Evolutionary conservation across 2,113 vertebrate species (phyloP).

Genomic region (Cyprinus carpio): DNA sequence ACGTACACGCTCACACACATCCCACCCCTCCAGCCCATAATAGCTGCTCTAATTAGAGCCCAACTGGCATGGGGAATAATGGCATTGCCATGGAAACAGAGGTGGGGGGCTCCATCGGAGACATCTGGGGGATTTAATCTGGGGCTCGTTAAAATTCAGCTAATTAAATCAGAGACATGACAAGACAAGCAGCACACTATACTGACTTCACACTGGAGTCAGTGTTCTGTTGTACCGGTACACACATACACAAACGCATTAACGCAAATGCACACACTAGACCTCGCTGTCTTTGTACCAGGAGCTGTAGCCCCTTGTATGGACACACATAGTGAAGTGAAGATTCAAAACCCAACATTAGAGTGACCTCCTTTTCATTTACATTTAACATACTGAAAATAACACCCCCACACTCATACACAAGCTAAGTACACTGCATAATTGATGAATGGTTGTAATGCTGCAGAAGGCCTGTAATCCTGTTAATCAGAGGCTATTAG

Average conservation of each 20-base stretch:
- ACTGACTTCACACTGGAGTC: slow-evolving; percentile 57
- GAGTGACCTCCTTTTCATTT: slow-evolving; percentile 14
- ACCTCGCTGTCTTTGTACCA: slow-evolving; percentile 34
- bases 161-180: slow-evolving; percentile 81
- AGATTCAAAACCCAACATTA: slow-evolving; percentile 52
- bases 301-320: slow-evolving; percentile 5
- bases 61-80: slow-evolving; percentile 76
- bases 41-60: slow-evolving; percentile 83
- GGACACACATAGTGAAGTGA: slow-evolving; percentile 27
- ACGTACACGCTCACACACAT: slow-evolving; percentile 42
- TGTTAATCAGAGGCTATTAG: slow-evolving; percentile 76
- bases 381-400: slow-evolving; percentile 30
- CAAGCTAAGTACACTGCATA: slow-evolving; percentile 61
- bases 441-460: slow-evolving; percentile 72
- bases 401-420: slow-evolving; percentile 45
- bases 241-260: slow-evolving; percentile 54
- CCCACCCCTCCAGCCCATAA: slow-evolving; percentile 77
- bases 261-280: slow-evolving; percentile 32
- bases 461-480: slow-evolving; percentile 63
- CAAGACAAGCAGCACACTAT: slow-evolving; percentile 65
- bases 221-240: slow-evolving; percentile 55
- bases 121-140: slow-evolving; percentile 82
- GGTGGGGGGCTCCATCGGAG: slow-evolving; percentile 74
- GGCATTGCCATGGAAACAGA: slow-evolving; percentile 78
- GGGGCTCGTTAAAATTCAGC: slow-evolving; percentile 80